A percentile compares a stretch with the other conserved stretches of the same genome.
phyloP scores from a whole-genome alignment of 2,113 vertebrate genomes.

The Pipra filicauda region DNA sequence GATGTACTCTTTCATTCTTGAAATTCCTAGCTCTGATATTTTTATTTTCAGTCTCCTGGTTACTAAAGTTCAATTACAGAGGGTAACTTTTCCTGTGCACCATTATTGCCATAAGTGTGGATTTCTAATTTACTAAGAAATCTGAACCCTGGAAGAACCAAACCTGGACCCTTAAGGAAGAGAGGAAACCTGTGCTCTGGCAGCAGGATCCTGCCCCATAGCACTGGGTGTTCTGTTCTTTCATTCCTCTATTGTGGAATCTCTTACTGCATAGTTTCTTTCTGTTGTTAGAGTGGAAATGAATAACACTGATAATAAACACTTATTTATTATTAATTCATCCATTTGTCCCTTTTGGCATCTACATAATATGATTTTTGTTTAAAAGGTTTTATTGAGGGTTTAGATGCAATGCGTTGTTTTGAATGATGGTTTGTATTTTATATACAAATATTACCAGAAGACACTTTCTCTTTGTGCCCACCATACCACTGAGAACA shows the following conservation, averaged over 20 bases:
- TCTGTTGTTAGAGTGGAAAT: background rate
- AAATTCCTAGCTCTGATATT: background rate
- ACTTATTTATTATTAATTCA: background rate
- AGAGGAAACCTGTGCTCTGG: background rate
- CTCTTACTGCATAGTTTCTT: background rate
- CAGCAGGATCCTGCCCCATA: background rate
- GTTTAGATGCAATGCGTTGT: background rate
- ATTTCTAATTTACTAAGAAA: background rate
- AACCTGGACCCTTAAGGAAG: background rate
- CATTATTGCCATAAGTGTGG: background rate
- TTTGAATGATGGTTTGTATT: background rate
- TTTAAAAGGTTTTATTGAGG: background rate
- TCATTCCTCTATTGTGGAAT: fast-evolving
- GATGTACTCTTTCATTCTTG: background rate
- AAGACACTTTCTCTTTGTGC: background rate
- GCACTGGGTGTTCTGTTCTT: background rate
- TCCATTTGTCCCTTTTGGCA: background rate
- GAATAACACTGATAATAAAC: background rate
- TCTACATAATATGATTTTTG: background rate
- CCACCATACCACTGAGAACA: background rate
- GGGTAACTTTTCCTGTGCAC: background rate
- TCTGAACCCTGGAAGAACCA: background rate
- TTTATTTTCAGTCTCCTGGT: background rate
- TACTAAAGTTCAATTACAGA: background rate
- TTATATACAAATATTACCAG: background rate